phyloP scores from a whole-genome alignment of 1,140 invertebrate genomes.

The Aricia agestis region DNA sequence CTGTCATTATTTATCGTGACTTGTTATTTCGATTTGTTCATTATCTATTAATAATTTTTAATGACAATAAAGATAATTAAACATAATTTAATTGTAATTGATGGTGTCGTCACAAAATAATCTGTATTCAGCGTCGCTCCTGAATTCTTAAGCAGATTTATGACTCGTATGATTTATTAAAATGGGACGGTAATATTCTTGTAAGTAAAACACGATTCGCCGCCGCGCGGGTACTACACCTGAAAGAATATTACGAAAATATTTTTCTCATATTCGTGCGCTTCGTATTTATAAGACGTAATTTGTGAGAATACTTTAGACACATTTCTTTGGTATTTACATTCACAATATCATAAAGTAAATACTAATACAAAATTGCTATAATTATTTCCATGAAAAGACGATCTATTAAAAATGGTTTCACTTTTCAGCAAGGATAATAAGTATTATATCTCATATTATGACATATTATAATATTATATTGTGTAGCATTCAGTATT shows the following conservation, averaged over 20 bases:
- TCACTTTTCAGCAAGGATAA: too few species aligned
- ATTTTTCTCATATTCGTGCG: not conserved
- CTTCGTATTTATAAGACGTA: not conserved
- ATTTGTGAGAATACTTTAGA: not conserved
- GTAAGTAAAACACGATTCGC: conserved; percentile 6
- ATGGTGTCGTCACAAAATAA: not conserved
- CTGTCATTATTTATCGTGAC: conserved; percentile 53
- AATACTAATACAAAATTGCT: too few species aligned
- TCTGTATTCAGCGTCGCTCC: not conserved
- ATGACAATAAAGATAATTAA: not conserved
- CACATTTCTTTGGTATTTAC: not conserved
- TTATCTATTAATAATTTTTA: not conserved
- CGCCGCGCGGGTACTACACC: not conserved
- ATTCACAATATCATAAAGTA: not conserved
- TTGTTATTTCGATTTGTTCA: conserved; percentile 2
- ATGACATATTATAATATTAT: too few species aligned
- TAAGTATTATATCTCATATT: too few species aligned
- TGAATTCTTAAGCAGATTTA: conserved; percentile 4
- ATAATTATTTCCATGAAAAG: too few species aligned
- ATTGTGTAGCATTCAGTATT: too few species aligned
- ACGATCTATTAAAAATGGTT: too few species aligned
- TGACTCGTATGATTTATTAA: conserved; percentile 14
- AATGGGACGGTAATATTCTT: not conserved
- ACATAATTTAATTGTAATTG: not conserved
- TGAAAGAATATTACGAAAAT: conserved; percentile 1